Base-by-base conservation (phyloP, 92 coral and sea anemone species). In the Paragorgia papillata region DNA sequence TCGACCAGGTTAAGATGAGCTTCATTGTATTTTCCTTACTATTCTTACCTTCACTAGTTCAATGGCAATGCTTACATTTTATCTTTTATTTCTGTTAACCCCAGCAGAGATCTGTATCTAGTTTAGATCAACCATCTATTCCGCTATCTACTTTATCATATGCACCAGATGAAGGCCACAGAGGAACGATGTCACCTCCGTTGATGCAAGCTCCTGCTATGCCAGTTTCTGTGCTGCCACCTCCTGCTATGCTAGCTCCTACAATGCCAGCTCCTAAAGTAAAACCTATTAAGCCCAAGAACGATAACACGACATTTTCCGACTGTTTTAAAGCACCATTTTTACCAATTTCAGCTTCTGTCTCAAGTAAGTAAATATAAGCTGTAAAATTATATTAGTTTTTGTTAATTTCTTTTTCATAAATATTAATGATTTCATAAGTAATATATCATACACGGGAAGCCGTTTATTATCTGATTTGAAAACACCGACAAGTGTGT, bases 41-140 rank as follows among this genome's bases (percentile, higher is more conserved):
- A n/a, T 46, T 15, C 53, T 37, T 37, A 37, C 43, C 5, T 37
- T 37, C 6, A 4, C 43, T 12, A 37, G n/a, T n/a, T n/a, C n/a
- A n/a, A n/a, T n/a, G n/a, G n/a, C n/a, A n/a, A n/a, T n/a, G n/a
- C 39, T 50, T 44, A 49, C 62, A 71, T 50, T 24, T 20, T 54
- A 27, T 68, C 75, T 68, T 71, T 55, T 71, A 54, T 54, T 71
- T 71, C 55, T 43, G 53, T 71, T 71, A 71, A 71, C 78, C 28
- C 63, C 62, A 22, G 64, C 78, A 71, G 78, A 71, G 78, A 71
- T 71, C 78, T 71, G 78, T 71, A 51, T 71, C 64, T 53, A 71
- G 64, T 71, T 71, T 71, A 71, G 78, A 71, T 71, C 78, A 51
- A n/a, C 78, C 57, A 18, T 71, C 78, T 7, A 21, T 25, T 69